Evolutionary conservation across 2,797 vertebrate genomes (phyloP).

Genomic region (Coendou prehensilis): DNA sequence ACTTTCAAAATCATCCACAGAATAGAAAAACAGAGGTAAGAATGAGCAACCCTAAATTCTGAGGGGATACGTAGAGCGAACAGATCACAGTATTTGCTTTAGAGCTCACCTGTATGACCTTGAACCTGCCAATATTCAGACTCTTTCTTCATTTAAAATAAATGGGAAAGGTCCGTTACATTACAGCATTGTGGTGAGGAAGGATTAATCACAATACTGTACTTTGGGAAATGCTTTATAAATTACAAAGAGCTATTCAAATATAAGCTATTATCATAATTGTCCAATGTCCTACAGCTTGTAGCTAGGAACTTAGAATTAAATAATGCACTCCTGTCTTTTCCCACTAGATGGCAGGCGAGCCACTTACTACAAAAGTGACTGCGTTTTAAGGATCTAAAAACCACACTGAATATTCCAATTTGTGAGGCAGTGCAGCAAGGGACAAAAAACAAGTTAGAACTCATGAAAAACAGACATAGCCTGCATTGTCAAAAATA

Average conservation of each 20-base stretch:
- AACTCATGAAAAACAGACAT: conserved; percentile 13
- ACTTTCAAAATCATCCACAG: background rate
- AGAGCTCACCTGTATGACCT: background rate
- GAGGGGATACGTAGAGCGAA: background rate
- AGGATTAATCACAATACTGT: conserved; percentile 4
- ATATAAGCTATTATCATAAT: background rate
- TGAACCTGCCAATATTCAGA: background rate
- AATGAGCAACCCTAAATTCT: background rate
- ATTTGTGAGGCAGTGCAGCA: background rate
- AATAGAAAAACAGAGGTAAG: conserved; percentile 1
- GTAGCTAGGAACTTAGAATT: background rate
- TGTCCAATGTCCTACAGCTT: background rate
- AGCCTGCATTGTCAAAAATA: background rate
- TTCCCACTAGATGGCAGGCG: conserved; percentile 77
- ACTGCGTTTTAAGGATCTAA: background rate
- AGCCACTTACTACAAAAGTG: conserved; percentile 15
- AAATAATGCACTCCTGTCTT: background rate
- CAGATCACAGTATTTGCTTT: background rate
- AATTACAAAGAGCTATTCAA: background rate
- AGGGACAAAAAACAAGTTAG: background rate
- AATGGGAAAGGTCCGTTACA: background rate
- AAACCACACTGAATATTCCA: background rate
- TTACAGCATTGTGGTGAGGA: background rate
- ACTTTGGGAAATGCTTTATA: conserved; percentile 36
- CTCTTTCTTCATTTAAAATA: conserved; percentile 34